These are phyloP conservation scores for Prosapia bicincta DNA, from an alignment of 2,888 invertebrate species.

Conservation along the genomic window DNA sequence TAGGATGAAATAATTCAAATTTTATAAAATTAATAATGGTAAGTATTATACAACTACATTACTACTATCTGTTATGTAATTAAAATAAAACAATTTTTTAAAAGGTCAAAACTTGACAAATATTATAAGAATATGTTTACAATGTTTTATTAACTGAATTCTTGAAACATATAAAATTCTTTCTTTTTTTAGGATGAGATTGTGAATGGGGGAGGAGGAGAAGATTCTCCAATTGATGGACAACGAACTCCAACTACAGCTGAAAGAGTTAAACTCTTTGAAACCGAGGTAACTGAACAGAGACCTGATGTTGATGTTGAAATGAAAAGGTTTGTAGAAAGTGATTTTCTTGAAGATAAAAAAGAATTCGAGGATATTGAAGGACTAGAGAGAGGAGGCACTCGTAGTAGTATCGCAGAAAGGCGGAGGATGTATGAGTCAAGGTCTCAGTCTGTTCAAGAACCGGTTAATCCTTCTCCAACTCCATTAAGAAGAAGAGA, in stretches of 20 bases:
- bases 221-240: neutral
- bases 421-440: slow-evolving; percentile 71
- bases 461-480: slow-evolving; percentile 58
- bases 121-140: no score
- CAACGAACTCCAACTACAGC: slow-evolving; percentile 20
- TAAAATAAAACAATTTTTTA: no score
- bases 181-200: slow-evolving; percentile 7
- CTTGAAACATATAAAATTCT: no score
- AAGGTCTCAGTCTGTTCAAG: slow-evolving; percentile 64
- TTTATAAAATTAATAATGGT: no score
- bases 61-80: no score
- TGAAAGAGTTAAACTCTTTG: slow-evolving; percentile 20
- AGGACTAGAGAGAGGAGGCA: slow-evolving; percentile 50
- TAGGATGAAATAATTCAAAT: no score
- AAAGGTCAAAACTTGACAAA: no score
- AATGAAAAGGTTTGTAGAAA: neutral
- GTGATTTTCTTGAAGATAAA: neutral
- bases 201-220: slow-evolving; percentile 17
- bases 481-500: slow-evolving; percentile 52
- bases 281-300: neutral
- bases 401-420: slow-evolving; percentile 71
- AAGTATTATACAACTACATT: no score
- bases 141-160: no score
- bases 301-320: neutral
- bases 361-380: slow-evolving; percentile 22